A percentile compares a stretch with the other conserved stretches of the same genome.
These are phyloP conservation scores for Cynaeus angustus DNA, from an alignment of 2,888 invertebrate species.

Conservation along the genomic window DNA sequence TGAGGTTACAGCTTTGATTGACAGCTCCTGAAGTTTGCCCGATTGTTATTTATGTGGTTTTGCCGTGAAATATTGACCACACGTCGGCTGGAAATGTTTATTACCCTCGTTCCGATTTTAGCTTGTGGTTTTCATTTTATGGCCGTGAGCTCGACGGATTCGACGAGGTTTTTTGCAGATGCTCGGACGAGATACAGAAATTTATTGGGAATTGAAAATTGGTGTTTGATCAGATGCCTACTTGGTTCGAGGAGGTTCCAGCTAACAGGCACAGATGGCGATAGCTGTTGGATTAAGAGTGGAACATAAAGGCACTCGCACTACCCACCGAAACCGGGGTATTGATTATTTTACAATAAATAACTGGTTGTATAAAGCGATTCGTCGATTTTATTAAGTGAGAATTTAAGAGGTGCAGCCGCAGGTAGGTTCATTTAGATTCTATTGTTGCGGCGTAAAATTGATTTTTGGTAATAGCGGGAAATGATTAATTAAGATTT, in stretches of 20 bases:
- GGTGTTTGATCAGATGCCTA: conserved; percentile 14
- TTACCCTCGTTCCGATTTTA: conserved; percentile 53
- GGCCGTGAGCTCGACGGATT: conserved; percentile 32
- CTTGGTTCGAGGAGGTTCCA: conserved; percentile 41
- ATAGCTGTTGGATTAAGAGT: conserved; percentile 50
- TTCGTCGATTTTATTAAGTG: too few relatives aligned
- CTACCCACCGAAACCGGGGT: conserved; percentile 16
- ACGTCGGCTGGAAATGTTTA: conserved; percentile 57
- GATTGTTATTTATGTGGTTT: conserved; percentile 66
- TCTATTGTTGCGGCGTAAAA: too few relatives aligned
- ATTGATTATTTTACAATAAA: neutral
- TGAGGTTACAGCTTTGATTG: conserved; percentile 66
- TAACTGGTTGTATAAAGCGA: too few relatives aligned
- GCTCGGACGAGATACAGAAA: neutral
- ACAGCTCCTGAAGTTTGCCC: conserved; percentile 66
- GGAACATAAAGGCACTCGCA: conserved; percentile 25
- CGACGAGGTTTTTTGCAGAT: conserved; percentile 12
- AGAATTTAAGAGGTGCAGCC: neutral
- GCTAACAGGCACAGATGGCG: conserved; percentile 54
- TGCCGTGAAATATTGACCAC: conserved; percentile 58
- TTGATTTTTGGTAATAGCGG: too few relatives aligned
- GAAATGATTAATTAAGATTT: too few relatives aligned
- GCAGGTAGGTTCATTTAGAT: too few relatives aligned
- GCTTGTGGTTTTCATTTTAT: conserved; percentile 55
- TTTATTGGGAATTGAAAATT: neutral